Evolutionary conservation across 1,140 invertebrate species (phyloP).

Genomic region (Platorchestia sp.): DNA sequence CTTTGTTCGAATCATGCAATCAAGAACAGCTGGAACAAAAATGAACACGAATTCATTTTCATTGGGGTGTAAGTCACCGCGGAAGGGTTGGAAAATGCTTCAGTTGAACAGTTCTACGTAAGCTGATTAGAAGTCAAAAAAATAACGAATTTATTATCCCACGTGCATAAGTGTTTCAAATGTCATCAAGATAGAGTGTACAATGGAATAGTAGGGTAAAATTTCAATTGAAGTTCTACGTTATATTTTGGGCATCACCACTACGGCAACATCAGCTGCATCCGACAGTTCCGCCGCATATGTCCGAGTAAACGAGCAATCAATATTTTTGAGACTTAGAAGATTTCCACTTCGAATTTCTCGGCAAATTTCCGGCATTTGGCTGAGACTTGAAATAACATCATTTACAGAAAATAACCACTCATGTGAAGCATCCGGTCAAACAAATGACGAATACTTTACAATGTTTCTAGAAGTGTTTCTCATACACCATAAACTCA

Average conservation of each 20-base stretch:
- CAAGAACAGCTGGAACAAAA: background rate
- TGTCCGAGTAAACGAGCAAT: background rate
- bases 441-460: background rate
- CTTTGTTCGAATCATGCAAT: background rate
- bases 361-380: background rate
- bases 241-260: background rate
- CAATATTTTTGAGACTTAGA: background rate
- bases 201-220: background rate
- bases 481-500: background rate
- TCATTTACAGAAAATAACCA: background rate
- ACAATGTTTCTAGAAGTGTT: background rate
- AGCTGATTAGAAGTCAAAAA: background rate
- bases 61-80: background rate
- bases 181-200: background rate
- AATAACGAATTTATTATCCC: background rate
- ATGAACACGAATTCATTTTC: background rate
- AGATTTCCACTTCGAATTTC: background rate
- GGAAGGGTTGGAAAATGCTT: background rate
- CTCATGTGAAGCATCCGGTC: background rate
- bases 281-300: background rate
- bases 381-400: background rate
- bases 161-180: background rate
- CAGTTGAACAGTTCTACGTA: background rate
- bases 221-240: background rate
- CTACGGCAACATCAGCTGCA: background rate